phyloP scores from a whole-genome alignment of 2,888 invertebrate genomes.

The Leuctra nigra region DNA sequence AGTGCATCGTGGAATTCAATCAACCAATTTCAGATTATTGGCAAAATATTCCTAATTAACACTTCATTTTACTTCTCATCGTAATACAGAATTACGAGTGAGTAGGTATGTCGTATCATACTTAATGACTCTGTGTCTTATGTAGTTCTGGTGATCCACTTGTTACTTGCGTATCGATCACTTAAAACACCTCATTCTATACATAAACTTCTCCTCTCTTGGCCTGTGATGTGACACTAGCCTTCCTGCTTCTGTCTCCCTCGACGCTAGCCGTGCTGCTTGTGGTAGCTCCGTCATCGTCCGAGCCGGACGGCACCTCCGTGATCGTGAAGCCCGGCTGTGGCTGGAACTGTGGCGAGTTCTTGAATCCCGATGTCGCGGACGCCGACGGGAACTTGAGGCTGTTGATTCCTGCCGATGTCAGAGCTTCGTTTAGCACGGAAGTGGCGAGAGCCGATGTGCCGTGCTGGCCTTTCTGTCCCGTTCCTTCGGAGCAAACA shows the following conservation, averaged over 20 bases:
- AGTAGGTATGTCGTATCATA: too few relatives aligned
- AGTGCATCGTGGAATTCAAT: too few relatives aligned
- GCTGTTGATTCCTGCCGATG: conserved; percentile 41
- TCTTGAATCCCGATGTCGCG: conserved; percentile 42
- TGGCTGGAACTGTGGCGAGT: conserved; percentile 27
- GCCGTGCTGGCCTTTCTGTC: too few relatives aligned
- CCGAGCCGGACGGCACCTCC: conserved; percentile 26
- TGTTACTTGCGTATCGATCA: background rate
- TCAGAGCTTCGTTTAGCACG: conserved; percentile 57
- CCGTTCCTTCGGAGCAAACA: too few relatives aligned
- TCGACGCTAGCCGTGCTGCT: conserved; percentile 13
- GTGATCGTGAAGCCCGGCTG: conserved; percentile 31
- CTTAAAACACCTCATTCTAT: conserved; percentile 30
- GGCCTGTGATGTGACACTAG: conserved; percentile 36
- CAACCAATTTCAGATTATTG: too few relatives aligned
- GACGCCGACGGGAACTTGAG: conserved; percentile 41
- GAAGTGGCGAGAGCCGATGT: conserved; percentile 75
- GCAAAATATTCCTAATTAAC: too few relatives aligned
- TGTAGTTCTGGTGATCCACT: background rate
- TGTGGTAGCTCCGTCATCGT: conserved; percentile 14
- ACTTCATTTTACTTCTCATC: too few relatives aligned
- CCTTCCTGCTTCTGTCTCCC: conserved; percentile 39
- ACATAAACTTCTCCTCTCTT: conserved; percentile 53
- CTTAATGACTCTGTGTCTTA: too few relatives aligned
- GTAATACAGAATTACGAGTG: too few relatives aligned